A percentile compares a stretch with the other conserved stretches of the same genome.
These are phyloP conservation scores for Drosophila phalerata DNA, from an alignment of 2,888 invertebrate genomes.

Conservation along the genomic window DNA sequence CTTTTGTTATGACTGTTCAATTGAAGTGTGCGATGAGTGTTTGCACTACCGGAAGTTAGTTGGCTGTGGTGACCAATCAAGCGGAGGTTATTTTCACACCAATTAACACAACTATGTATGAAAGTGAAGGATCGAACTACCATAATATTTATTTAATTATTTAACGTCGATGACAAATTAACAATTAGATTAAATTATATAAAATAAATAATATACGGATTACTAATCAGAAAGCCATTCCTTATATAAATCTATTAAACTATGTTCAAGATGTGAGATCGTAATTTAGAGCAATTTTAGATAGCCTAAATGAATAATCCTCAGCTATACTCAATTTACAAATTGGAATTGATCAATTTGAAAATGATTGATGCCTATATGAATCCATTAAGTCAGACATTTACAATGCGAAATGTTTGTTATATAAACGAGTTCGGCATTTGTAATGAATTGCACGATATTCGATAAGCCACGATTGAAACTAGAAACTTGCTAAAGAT, in stretches of 20 bases:
- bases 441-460: conserved; percentile 53
- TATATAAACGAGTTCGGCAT: conserved; percentile 57
- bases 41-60: conserved; percentile 65
- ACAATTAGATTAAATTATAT: not conserved
- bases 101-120: not conserved
- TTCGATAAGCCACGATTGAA: conserved; percentile 37
- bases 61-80: not conserved
- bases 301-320: conserved; percentile 19
- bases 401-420: conserved; percentile 54
- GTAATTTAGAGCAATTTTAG: not conserved
- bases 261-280: not conserved
- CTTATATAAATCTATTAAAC: not conserved
- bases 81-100: not conserved
- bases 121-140: not conserved
- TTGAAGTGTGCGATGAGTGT: conserved; percentile 22
- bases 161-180: not conserved
- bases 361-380: conserved; percentile 32
- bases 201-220: not conserved
- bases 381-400: conserved; percentile 38
- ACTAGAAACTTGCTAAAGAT: conserved; percentile 47
- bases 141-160: not conserved
- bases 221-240: no score
- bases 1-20: conserved; percentile 59
- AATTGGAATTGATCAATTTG: conserved; percentile 22
- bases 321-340: conserved; percentile 14